Percentiles rank a stretch among this genome's conserved stretches.
Evolutionary conservation across 1,140 invertebrate species (phyloP).

Genomic region (Dolichoris vasculosae): DNA sequence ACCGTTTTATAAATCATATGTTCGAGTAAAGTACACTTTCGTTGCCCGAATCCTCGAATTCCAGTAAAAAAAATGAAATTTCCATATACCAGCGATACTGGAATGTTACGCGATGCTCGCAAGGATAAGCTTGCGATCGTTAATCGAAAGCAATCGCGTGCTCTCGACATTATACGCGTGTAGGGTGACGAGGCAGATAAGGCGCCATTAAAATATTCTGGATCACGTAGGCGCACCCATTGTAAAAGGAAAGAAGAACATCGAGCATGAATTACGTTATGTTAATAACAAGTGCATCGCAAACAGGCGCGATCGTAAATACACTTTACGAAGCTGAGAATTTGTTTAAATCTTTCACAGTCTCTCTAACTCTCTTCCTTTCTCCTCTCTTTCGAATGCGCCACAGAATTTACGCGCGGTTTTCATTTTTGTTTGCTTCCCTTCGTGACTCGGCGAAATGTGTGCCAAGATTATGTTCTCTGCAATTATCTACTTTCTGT

Average conservation of each 20-base stretch:
- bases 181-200: constrained; percentile 7
- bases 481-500: not conserved
- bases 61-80: not conserved
- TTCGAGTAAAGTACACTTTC: not conserved
- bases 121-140: constrained; percentile 13
- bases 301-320: constrained; percentile 20
- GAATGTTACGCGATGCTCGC: not conserved
- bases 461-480: not conserved
- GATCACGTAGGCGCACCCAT: constrained; percentile 22
- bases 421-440: not conserved
- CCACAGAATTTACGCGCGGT: not conserved
- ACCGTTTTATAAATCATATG: not conserved
- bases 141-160: constrained; percentile 23
- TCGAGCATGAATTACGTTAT: constrained; percentile 25
- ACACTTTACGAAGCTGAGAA: constrained; percentile 36
- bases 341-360: constrained; percentile 33
- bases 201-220: constrained; percentile 45
- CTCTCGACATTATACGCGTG: not conserved
- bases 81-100: not conserved
- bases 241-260: not conserved
- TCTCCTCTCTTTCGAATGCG: not conserved
- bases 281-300: constrained; percentile 45
- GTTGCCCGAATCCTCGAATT: not conserved
- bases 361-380: not conserved
- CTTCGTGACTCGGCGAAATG: not conserved